Base-by-base conservation (phyloP, 2,888 invertebrate genomes). In the Stratiomys singularior region DNA sequence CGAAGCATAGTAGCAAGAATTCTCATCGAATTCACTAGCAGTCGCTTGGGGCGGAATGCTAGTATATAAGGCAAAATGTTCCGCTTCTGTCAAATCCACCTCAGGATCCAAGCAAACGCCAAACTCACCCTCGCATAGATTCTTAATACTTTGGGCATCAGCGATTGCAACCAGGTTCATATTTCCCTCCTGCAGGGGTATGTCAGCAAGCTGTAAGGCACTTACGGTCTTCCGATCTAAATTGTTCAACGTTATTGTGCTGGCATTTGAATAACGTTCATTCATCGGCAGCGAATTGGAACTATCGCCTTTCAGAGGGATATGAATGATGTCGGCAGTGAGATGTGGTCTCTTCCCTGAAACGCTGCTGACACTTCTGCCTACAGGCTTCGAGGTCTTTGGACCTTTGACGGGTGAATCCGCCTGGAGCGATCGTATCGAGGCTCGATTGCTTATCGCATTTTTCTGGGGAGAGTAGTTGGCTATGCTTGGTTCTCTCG, bases 31-130 rank as follows among this genome's bases (percentile, higher is more conserved):
- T 85, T 96, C 96, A 11, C 95, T 96, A 28, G 90, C 92, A 0
- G 95, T 95, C 23, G 96, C 96, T 84, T 92, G 93, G 0, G 96
- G 96, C 13, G 96, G 95, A 84, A 95, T 91, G 76, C 93, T 92
- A 82, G 95, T 96, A 82, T 96, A 96, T 78, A 96, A 86, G 44
- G 96, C 96, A 85, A 94, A 96, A 84, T 96, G 94, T 83, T 96
- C 96, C 0, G 95, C 96, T 82, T 96, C 95, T 0, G 95, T 95
- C 37, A 96, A 86, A 82, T 94, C 95, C 60, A 93, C 85, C 78
- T 91, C 90, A 58, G 87, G 85, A 82, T 88, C 88, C 30, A 87
- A 83, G 74, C 85, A 83, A 1, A 87, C 86, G 80, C 87, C 86
- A 69, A 85, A 87, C 76, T 87, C 84, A 1, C 86, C 87, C 79